Percentiles rank a stretch among this genome's conserved stretches.
These are phyloP conservation scores for Podarcis cretensis DNA, from an alignment of 2,113 vertebrate species.

Conservation along the genomic window DNA sequence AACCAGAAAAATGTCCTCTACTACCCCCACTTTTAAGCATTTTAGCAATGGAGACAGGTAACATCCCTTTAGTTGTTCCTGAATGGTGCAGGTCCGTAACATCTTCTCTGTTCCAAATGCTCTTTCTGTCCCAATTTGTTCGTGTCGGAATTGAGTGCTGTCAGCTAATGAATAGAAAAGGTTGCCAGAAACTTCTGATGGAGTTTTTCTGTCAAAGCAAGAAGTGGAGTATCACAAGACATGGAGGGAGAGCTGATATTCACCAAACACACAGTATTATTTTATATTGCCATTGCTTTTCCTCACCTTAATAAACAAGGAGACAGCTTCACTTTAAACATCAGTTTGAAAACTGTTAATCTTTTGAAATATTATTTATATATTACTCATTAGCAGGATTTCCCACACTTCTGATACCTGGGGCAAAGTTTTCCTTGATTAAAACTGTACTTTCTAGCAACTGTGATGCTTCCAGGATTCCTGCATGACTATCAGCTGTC, in stretches of 20 bases:
- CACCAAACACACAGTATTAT: neutral
- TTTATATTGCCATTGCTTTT: neutral
- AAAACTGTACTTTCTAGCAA: neutral
- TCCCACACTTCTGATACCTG: neutral
- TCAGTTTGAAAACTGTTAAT: neutral
- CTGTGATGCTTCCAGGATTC: neutral
- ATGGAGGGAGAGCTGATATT: neutral
- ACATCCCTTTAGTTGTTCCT: slow-evolving; percentile 66
- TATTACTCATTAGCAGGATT: neutral
- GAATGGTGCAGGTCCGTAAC: slow-evolving; percentile 41
- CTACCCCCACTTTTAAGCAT: slow-evolving; percentile 54
- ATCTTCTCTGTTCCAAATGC: slow-evolving; percentile 61
- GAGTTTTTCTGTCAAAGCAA: slow-evolving; percentile 10
- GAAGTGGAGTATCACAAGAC: neutral
- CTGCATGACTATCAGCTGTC: neutral
- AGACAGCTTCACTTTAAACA: neutral
- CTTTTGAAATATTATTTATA: neutral
- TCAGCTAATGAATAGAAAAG: neutral
- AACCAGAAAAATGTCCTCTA: slow-evolving; percentile 8
- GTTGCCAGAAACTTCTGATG: slow-evolving; percentile 20
- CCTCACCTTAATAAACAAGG: neutral
- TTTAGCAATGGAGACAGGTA: slow-evolving; percentile 53
- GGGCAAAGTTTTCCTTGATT: too few species aligned
- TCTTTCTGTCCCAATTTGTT: slow-evolving; percentile 50
- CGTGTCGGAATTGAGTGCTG: slow-evolving; percentile 47